Conservation (phyloP, 2,888 invertebrate species). For the Plusia festucae region DNA sequence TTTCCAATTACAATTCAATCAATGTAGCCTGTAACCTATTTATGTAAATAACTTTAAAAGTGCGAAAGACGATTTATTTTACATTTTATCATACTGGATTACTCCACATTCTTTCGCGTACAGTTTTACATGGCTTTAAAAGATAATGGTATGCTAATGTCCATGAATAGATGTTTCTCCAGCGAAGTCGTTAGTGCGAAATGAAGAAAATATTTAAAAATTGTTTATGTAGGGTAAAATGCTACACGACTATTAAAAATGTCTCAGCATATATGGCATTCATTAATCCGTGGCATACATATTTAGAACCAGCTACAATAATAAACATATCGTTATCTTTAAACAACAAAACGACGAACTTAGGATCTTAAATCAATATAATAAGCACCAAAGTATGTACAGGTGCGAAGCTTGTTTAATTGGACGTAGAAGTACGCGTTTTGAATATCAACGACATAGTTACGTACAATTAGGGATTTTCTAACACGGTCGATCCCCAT, state of each 20-base stretch:
- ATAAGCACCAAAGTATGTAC: conserved; percentile 60
- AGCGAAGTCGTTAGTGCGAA: conserved; percentile 64
- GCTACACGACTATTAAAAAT: conserved; percentile 34
- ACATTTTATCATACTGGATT: conserved; percentile 70
- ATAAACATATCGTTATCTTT: conserved; percentile 45
- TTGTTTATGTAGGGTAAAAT: conserved; percentile 50
- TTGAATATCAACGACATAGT: conserved; percentile 82
- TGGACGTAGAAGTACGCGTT: conserved; percentile 73
- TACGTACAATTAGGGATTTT: conserved; percentile 83
- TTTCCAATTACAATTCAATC: conserved; percentile 62
- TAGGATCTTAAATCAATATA: conserved; percentile 49
- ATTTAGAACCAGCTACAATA: conserved; percentile 29
- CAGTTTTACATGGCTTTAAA: conserved; percentile 73
- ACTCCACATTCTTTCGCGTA: conserved; percentile 72
- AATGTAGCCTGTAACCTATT: conserved; percentile 65
- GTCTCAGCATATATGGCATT: conserved; percentile 36
- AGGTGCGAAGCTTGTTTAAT: conserved; percentile 70
- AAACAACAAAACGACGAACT: conserved; percentile 52
- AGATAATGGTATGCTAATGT: conserved; percentile 79
- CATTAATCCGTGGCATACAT: conserved; percentile 41
- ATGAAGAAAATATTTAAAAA: conserved; percentile 60
- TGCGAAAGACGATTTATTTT: conserved; percentile 65
- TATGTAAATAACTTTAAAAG: conserved; percentile 65
- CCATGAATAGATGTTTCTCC: conserved; percentile 66
- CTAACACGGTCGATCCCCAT: conserved; percentile 78